A percentile compares a stretch with the other conserved stretches of the same genome.
phyloP scores from a whole-genome alignment of 1,140 invertebrate genomes.

The Lasaia peninsularis region DNA sequence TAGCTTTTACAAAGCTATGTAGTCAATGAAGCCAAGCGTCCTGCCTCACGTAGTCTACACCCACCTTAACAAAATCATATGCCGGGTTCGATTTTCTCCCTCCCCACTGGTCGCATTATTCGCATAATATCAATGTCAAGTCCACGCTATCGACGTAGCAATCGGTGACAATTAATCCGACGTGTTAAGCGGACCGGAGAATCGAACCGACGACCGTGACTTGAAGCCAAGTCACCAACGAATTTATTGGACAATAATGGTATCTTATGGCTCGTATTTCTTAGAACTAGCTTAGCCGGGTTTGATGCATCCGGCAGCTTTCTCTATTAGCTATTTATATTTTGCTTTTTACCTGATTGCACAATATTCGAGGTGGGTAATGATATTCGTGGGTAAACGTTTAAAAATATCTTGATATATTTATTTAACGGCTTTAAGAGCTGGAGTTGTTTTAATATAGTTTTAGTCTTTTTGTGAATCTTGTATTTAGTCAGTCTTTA shows the following conservation, averaged over 20 bases:
- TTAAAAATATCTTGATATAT: too few relatives aligned
- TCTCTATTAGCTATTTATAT: neutral
- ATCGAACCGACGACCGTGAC: constrained; percentile 34
- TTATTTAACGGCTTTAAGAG: too few relatives aligned
- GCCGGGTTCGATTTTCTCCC: constrained; percentile 7
- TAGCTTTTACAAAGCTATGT: too few relatives aligned
- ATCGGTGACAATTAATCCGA: constrained; percentile 32
- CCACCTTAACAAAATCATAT: neutral
- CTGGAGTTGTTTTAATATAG: too few relatives aligned
- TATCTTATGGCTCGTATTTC: constrained; percentile 7
- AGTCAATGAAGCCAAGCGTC: neutral
- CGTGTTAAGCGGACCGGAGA: constrained; percentile 29
- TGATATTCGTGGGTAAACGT: too few relatives aligned
- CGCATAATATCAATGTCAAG: constrained; percentile 31
- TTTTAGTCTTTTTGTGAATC: too few relatives aligned
- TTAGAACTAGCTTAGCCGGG: constrained; percentile 8
- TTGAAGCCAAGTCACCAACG: constrained; percentile 17
- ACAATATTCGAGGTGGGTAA: neutral
- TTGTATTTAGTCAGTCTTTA: too few relatives aligned
- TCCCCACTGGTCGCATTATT: constrained; percentile 14
- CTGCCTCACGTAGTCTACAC: neutral
- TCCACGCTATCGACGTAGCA: constrained; percentile 27
- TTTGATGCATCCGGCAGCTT: constrained; percentile 5
- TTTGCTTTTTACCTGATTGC: neutral
- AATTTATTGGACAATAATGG: constrained; percentile 14